Evolutionary conservation across 2,113 vertebrate species (phyloP).

Genomic region (human (Homo sapiens)): GRCh38 chr15:43443001-43443500

Average conservation of each 20-base stretch:
- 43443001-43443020: no score
- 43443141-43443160: slow-evolving; percentile 38
- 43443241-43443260: background rate
- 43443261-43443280: background rate
- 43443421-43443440: no score
- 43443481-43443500: no score
- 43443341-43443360: background rate
- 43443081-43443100: no score
- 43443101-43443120: no score
- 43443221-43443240: background rate
- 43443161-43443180: slow-evolving; percentile 25
- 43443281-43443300: slow-evolving; percentile 5
- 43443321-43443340: slow-evolving; percentile 31
- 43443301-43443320: background rate
- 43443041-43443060: no score
- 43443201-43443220: background rate
- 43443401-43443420: background rate
- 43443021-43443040: no score
- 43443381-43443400: slow-evolving; percentile 5
- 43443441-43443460: no score
- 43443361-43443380: slow-evolving; percentile 22
- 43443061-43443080: no score
- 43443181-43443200: background rate
- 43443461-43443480: no score
- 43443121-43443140: background rate